phyloP scores from a whole-genome alignment of 2,888 invertebrate genomes.

The Sericinus montela region DNA sequence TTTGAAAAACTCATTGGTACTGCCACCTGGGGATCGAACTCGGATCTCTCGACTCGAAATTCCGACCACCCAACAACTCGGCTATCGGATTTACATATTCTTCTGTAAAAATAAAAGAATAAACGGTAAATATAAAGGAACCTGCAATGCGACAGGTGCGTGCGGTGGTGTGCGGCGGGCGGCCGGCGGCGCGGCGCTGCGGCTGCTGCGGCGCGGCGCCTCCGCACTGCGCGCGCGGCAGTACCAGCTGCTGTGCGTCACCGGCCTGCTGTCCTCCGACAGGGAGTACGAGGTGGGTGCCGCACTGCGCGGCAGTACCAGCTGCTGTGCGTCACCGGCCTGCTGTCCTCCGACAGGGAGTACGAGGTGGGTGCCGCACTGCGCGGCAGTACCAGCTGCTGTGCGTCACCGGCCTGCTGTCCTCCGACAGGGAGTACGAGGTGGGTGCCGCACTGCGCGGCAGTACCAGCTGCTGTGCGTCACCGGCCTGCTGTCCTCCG shows the following conservation, averaged over 20 bases:
- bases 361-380: slow-evolving; percentile 79
- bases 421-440: slow-evolving; percentile 86
- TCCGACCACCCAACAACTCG: too few relatives aligned
- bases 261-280: slow-evolving; percentile 85
- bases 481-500: slow-evolving; percentile 85
- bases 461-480: slow-evolving; percentile 92
- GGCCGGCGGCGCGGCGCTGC: slow-evolving; percentile 42
- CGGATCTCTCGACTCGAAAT: too few relatives aligned
- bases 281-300: slow-evolving; percentile 84
- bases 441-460: slow-evolving; percentile 56
- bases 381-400: slow-evolving; percentile 93
- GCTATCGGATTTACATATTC: too few relatives aligned
- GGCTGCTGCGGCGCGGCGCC: slow-evolving; percentile 84
- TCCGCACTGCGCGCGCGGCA: slow-evolving; percentile 89
- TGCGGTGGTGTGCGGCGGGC: slow-evolving; percentile 31
- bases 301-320: slow-evolving; percentile 85
- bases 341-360: slow-evolving; percentile 84
- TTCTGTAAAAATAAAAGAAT: too few relatives aligned
- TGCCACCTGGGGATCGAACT: too few relatives aligned
- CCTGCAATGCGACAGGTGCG: slow-evolving; percentile 35
- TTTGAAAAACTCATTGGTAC: too few relatives aligned
- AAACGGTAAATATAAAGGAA: background rate
- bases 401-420: slow-evolving; percentile 86
- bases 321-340: slow-evolving; percentile 88
- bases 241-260: slow-evolving; percentile 91